Base-by-base conservation (phyloP, 2,888 invertebrate species). In the Arge pagana region DNA sequence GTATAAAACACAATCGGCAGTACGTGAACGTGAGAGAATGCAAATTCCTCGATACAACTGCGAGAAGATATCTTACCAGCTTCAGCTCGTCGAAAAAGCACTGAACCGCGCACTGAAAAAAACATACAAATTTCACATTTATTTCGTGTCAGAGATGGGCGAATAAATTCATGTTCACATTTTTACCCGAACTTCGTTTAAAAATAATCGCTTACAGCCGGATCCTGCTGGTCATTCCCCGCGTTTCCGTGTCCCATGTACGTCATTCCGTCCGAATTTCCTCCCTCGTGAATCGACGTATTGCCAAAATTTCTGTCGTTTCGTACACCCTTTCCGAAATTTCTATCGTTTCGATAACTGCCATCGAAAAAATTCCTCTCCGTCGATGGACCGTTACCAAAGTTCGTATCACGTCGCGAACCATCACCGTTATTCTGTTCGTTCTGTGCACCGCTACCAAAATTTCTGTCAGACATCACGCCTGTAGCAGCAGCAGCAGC, bases 41-140 rank as follows among this genome's bases (percentile, higher is more conserved):
- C 45, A 6, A 26, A 16, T 36, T 24, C 7, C 13, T 10, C 60
- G 7, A 52, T 43, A 30, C 31, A 40, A 48, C n/a, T n/a, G n/a
- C n/a, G n/a, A n/a, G n/a, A n/a, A n/a, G 48, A 39, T 42, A 62
- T n/a, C 74, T 72, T 76, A 87, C 89, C 84, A 87, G 81, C 64
- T 85, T 83, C 56, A 88, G 70, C 69, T 85, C 83, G 53, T 84
- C 82, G 67, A 89, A 82, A 65, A 89, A 84, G 66, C 89, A 90
- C 56, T 88, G 86, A 16, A 85, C 71, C 1, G 85, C 79, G 63
- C 89, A 89, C 52, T 76, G 62, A 1, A 39, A 52, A 50, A 16
- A 41, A 23, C 13, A 31, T 15, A 15, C 5, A 19, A 35, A n/a
- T n/a, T 16, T 18, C 24, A 41, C 16, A 19, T 35, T n/a, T 2